These are phyloP conservation scores for Gopherus flavomarginatus DNA, from an alignment of 2,113 vertebrate species.

Conservation along the genomic window DNA sequence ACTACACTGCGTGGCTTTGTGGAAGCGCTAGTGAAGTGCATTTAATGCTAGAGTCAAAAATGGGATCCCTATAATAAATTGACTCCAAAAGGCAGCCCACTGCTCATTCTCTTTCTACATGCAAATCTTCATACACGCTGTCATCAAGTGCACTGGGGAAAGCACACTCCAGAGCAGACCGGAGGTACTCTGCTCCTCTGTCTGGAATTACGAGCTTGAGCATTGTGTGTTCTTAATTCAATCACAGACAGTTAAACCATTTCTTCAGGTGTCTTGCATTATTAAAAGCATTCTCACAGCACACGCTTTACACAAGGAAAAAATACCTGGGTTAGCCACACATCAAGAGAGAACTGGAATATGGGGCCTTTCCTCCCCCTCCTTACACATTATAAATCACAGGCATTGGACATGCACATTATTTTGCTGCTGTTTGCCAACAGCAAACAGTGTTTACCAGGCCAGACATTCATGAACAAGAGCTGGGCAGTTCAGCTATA, in stretches of 20 bases:
- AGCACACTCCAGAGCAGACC: neutral
- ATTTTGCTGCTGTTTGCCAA: neutral
- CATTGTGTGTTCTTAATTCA: neutral
- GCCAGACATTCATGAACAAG: neutral
- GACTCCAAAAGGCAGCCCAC: neutral
- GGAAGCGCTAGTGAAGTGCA: neutral
- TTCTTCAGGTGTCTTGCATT: neutral
- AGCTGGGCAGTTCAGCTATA: neutral
- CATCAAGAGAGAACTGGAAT: neutral
- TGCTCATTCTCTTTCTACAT: neutral
- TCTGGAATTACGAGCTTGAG: neutral
- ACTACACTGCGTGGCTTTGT: neutral
- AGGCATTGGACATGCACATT: neutral
- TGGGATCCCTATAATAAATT: too few species aligned
- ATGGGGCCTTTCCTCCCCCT: neutral
- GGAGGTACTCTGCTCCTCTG: neutral
- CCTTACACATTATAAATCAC: neutral
- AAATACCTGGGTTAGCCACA: neutral
- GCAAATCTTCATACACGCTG: neutral
- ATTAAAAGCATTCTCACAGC: neutral
- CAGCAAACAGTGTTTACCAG: neutral
- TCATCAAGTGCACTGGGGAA: neutral
- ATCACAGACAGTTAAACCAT: neutral
- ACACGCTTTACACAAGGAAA: neutral
- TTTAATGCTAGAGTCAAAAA: neutral